A percentile compares a stretch with the other conserved stretches of the same genome.
These are phyloP conservation scores for Amphiduros pacificus DNA, from an alignment of 2,888 invertebrate species.

Conservation along the genomic window DNA sequence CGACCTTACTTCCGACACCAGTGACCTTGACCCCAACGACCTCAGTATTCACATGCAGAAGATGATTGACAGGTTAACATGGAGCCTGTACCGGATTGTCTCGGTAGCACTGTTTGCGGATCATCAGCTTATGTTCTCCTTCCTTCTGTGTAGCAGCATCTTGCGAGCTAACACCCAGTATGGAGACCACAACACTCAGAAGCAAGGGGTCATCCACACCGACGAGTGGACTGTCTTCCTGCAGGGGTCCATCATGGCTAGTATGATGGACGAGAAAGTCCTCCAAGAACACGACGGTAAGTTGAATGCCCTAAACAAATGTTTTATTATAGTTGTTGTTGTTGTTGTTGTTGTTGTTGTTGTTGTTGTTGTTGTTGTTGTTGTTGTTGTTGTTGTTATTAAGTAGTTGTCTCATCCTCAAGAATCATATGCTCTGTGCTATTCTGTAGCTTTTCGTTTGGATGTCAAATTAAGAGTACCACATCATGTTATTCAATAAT, in stretches of 20 bases:
- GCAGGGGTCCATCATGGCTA: slow-evolving; percentile 52
- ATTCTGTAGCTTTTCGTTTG: no score
- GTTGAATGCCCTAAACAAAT: neutral
- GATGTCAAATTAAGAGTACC: no score
- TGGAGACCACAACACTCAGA: slow-evolving; percentile 2
- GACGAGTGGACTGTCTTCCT: slow-evolving; percentile 55
- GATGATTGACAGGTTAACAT: slow-evolving; percentile 44
- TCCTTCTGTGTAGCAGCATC: slow-evolving; percentile 53
- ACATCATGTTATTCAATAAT: no score
- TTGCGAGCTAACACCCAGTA: slow-evolving; percentile 44
- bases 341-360: no score
- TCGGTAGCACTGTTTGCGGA: slow-evolving; percentile 55
- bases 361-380: no score
- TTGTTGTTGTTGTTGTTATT: no score
- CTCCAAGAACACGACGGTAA: slow-evolving; percentile 44
- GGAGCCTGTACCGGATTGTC: slow-evolving; percentile 53
- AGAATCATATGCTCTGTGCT: no score
- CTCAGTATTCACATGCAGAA: slow-evolving; percentile 44
- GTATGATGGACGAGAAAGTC: slow-evolving; percentile 45
- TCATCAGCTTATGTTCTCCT: slow-evolving; percentile 58
- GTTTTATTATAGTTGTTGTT: neutral
- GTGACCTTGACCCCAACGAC: slow-evolving; percentile 18
- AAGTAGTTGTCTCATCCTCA: no score
- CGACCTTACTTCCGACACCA: no score
- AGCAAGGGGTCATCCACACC: slow-evolving; percentile 27